Percentiles rank a stretch among this genome's conserved stretches.
phyloP scores from a whole-genome alignment of 2,113 vertebrate species.

The Ariopsis seemanni region DNA sequence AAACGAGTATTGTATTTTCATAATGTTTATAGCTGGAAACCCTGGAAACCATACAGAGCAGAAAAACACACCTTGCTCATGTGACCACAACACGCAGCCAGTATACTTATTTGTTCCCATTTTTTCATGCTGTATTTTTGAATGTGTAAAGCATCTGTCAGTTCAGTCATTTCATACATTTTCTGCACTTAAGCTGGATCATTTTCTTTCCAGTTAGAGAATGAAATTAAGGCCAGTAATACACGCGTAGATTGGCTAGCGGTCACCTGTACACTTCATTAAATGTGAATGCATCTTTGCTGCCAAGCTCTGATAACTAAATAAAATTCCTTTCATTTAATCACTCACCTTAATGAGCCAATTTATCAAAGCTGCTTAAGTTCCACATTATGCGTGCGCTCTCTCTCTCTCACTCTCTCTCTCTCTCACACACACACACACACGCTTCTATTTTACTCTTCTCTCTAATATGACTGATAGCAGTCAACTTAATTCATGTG shows the following conservation, averaged over 20 bases:
- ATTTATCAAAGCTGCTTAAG: slow-evolving; percentile 27
- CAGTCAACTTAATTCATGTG: slow-evolving; percentile 3
- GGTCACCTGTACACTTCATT: slow-evolving; percentile 38
- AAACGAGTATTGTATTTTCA: not conserved
- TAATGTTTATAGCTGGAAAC: not conserved
- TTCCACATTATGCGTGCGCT: not conserved
- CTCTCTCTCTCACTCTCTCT: slow-evolving; percentile 6
- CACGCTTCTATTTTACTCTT: not conserved
- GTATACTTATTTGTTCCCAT: not conserved
- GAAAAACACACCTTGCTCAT: not conserved
- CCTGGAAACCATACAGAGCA: not conserved
- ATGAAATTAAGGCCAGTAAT: not conserved
- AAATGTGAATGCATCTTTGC: slow-evolving; percentile 29
- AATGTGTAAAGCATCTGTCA: not conserved
- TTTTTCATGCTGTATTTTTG: not conserved
- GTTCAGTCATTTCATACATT: not conserved
- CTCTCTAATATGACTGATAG: not conserved
- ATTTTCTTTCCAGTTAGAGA: slow-evolving; percentile 1
- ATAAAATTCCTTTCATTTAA: slow-evolving; percentile 42
- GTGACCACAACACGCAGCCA: not conserved
- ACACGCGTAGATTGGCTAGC: not conserved
- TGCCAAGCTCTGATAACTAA: slow-evolving; percentile 33
- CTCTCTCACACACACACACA: not conserved
- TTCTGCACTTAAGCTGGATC: slow-evolving; percentile 7
- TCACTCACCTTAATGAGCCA: slow-evolving; percentile 32